Percentiles rank a stretch among this genome's conserved stretches.
Conservation (phyloP, 1,140 invertebrate genomes). For the Pararge aegeria region DNA sequence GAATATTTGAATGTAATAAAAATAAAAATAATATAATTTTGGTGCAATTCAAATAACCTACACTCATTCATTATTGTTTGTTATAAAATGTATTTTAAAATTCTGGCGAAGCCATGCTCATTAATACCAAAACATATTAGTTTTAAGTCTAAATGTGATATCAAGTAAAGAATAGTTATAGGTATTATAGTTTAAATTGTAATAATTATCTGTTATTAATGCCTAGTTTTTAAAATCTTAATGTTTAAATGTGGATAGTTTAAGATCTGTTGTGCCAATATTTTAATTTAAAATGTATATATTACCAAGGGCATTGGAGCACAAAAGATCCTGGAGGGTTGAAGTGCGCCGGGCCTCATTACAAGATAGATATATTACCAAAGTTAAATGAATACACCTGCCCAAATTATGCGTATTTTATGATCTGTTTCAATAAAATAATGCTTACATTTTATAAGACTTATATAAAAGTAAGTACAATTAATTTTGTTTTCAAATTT, state of each 20-base stretch:
- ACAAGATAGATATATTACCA: too few relatives aligned
- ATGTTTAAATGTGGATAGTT: constrained; percentile 23
- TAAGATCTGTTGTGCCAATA: constrained; percentile 44
- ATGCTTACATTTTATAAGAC: too few relatives aligned
- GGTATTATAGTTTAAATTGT: constrained; percentile 27
- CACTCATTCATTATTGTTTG: not conserved
- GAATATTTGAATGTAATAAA: not conserved
- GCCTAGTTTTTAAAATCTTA: constrained; percentile 40
- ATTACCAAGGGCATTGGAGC: too few relatives aligned
- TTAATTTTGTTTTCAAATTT: too few relatives aligned
- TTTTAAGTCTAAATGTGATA: constrained; percentile 49
- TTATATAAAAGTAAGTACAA: too few relatives aligned
- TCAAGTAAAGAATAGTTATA: constrained; percentile 26
- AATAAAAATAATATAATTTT: not conserved
- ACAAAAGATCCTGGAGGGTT: too few relatives aligned
- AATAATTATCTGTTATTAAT: constrained; percentile 24
- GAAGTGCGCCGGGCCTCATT: too few relatives aligned
- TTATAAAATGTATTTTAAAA: constrained; percentile 15
- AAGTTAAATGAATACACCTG: constrained; percentile 30
- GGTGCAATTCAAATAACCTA: too few relatives aligned
- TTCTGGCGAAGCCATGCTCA: constrained; percentile 37
- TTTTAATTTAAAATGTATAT: constrained; percentile 36
- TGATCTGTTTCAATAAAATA: constrained; percentile 43
- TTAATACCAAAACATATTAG: constrained; percentile 33
- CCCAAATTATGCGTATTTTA: constrained; percentile 40